These are phyloP conservation scores for Aplidium turbinatum DNA, from an alignment of 23 tunicate genomes.

Conservation along the genomic window DNA sequence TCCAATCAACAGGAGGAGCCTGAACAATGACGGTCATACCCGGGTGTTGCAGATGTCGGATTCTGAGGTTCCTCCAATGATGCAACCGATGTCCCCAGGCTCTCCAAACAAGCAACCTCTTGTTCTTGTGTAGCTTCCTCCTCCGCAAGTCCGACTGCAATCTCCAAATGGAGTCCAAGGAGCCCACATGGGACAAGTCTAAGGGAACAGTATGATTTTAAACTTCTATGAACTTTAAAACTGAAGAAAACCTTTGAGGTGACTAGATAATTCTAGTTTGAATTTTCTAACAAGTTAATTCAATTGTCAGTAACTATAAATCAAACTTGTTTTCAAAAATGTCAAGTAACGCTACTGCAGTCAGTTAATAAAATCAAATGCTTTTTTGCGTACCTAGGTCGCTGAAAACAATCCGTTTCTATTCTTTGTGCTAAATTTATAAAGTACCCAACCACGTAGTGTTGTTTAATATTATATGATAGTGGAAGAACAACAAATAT, in stretches of 20 bases:
- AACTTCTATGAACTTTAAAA: slow-evolving; percentile 20
- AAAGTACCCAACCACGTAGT: too few relatives aligned
- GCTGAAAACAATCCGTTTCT: too few relatives aligned
- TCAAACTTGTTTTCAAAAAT: too few relatives aligned
- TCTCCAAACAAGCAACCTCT: not conserved
- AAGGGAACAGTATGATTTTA: not conserved
- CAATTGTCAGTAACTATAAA: too few relatives aligned
- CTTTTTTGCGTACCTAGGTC: too few relatives aligned
- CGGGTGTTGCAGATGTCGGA: not conserved
- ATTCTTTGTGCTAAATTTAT: too few relatives aligned
- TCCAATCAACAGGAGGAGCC: not conserved
- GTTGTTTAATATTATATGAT: too few relatives aligned
- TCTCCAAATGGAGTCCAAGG: slow-evolving; percentile 4
- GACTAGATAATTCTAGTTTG: not conserved
- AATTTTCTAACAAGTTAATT: too few relatives aligned
- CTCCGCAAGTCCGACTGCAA: slow-evolving; percentile 1
- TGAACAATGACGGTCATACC: not conserved
- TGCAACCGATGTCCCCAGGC: not conserved
- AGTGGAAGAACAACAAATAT: too few relatives aligned
- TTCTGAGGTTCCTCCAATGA: slow-evolving; percentile 17
- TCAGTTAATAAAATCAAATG: too few relatives aligned
- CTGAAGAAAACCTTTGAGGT: not conserved
- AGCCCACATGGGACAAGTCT: slow-evolving; percentile 7
- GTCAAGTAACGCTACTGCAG: too few relatives aligned
- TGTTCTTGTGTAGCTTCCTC: slow-evolving; percentile 1